Evolutionary conservation across 2,113 vertebrate species (phyloP).

Genomic region (Aspidoscelis tigris): DNA sequence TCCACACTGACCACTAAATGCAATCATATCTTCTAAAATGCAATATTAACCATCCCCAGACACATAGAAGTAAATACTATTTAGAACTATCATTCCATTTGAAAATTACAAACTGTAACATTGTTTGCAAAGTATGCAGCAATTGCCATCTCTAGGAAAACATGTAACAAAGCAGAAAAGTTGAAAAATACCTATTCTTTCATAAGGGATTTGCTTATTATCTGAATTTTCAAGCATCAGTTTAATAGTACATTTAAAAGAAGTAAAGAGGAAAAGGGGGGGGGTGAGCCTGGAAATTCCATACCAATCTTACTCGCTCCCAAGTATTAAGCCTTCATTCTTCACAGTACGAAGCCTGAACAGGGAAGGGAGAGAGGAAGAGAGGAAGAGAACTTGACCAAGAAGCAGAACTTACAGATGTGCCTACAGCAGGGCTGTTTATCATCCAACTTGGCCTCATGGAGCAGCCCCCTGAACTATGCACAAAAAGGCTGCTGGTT

Average conservation of each 20-base stretch:
- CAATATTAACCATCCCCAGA: neutral
- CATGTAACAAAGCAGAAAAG: neutral
- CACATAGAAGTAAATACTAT: neutral
- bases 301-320: neutral
- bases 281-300: neutral
- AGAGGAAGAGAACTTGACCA: neutral
- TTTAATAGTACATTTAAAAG: constrained; percentile 12
- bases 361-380: neutral
- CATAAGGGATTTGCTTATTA: constrained; percentile 15
- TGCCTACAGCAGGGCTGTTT: constrained; percentile 67
- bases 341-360: fast-evolving
- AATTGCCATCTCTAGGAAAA: constrained; percentile 45
- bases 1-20: neutral
- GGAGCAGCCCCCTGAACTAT: constrained; percentile 58
- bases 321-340: neutral
- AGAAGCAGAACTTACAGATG: constrained; percentile 67
- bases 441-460: constrained; percentile 79
- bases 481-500: constrained; percentile 14
- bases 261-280: neutral
- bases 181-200: constrained; percentile 8
- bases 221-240: constrained; percentile 29
- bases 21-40: constrained; percentile 15
- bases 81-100: neutral
- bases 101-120: constrained; percentile 38
- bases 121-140: constrained; percentile 48